A percentile compares a stretch with the other conserved stretches of the same genome.
phyloP scores from a whole-genome alignment of 2,113 vertebrate species.

The Notothenia rossii region DNA sequence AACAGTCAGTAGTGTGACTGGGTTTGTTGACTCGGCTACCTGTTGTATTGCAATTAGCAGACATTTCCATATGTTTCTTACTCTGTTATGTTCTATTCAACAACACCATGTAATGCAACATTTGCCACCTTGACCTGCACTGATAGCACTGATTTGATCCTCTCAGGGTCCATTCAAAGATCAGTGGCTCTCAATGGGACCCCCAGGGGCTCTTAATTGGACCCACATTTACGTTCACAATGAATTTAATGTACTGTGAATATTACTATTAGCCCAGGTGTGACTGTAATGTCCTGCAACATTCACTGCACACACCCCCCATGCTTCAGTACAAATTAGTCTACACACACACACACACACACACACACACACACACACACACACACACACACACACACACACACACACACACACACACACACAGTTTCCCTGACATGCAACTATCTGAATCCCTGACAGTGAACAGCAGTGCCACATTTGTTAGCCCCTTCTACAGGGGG shows the following conservation, averaged over 20 bases:
- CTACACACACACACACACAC: background rate
- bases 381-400: no score
- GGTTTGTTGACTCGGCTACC: conserved; percentile 64
- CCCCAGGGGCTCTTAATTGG: conserved; percentile 1
- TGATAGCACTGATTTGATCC: conserved; percentile 49
- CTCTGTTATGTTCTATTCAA: conserved; percentile 19
- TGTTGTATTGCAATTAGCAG: conserved; percentile 78
- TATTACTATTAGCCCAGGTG: conserved; percentile 27
- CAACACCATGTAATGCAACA: conserved; percentile 38
- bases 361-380: no score
- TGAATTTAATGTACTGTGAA: conserved; percentile 1
- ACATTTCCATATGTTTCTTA: conserved; percentile 42
- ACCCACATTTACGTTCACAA: background rate
- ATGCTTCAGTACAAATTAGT: conserved; percentile 7
- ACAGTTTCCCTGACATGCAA: conserved; percentile 13
- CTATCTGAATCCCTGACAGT: conserved; percentile 5
- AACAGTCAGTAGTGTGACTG: conserved; percentile 55
- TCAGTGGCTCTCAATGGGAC: conserved; percentile 40
- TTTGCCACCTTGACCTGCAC: conserved; percentile 36
- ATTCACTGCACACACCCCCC: conserved; percentile 2
- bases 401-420: background rate
- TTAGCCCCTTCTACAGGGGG: conserved; percentile 3
- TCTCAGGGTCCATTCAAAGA: conserved; percentile 45
- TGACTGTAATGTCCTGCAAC: conserved; percentile 8
- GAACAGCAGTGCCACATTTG: conserved; percentile 27